Percentiles rank a stretch among this genome's conserved stretches.
Conservation (phyloP, 2,113 vertebrate genomes). For the Onychostruthus taczanowskii region DNA sequence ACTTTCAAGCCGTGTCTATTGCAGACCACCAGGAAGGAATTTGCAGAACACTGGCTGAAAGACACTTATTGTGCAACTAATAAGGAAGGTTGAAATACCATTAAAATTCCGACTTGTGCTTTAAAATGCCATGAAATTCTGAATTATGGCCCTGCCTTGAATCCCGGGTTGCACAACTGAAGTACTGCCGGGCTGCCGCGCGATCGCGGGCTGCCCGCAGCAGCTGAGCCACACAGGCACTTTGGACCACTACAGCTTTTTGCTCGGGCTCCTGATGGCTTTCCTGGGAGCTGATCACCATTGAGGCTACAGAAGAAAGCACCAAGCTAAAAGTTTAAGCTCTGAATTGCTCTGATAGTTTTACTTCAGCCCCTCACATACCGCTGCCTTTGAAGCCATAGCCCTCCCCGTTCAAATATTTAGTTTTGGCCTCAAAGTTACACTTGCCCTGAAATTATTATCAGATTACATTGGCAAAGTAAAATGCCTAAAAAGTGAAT, state of each 20-base stretch:
- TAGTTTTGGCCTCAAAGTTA: background rate
- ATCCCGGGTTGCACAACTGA: background rate
- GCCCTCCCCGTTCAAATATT: background rate
- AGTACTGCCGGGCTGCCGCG: background rate
- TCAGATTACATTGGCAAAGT: background rate
- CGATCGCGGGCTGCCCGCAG: background rate
- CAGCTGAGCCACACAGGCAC: background rate
- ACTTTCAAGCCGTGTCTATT: background rate
- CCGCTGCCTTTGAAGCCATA: background rate
- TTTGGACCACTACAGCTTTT: background rate
- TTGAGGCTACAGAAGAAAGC: background rate
- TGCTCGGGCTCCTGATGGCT: background rate
- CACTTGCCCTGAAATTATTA: background rate
- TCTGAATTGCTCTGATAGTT: background rate
- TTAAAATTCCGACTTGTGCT: conserved; percentile 35
- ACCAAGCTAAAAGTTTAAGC: background rate
- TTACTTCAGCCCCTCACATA: background rate
- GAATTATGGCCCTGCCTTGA: background rate
- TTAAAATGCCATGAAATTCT: conserved; percentile 38
- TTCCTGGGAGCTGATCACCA: background rate
- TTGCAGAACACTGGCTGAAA: conserved; percentile 13
- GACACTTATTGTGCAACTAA: conserved; percentile 10
- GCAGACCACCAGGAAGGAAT: conserved; percentile 11
- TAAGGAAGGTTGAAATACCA: conserved; percentile 48
- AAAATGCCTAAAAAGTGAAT: background rate